phyloP scores from a whole-genome alignment of 2,113 vertebrate species.

The Rhinolophus ferrumequinum region DNA sequence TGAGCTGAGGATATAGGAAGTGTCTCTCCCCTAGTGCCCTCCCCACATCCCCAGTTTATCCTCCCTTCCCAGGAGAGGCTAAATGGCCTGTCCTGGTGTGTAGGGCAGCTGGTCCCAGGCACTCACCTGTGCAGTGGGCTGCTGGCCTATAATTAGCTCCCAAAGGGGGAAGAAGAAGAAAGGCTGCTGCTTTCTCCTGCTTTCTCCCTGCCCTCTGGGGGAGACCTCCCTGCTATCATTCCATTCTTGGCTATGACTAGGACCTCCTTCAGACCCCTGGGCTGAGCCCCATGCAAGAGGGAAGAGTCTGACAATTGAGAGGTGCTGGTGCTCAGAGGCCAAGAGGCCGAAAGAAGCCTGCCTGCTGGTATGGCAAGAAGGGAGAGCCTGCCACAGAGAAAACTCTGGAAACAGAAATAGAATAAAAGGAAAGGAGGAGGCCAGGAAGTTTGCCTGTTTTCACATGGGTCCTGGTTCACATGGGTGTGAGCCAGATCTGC shows the following conservation, averaged over 20 bases:
- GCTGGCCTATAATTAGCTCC: conserved; percentile 61
- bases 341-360: background rate
- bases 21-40: conserved; percentile 34
- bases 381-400: conserved; percentile 47
- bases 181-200: background rate
- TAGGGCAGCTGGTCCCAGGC: background rate
- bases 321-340: background rate
- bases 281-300: background rate
- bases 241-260: background rate
- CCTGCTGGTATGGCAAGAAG: conserved; percentile 21
- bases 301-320: conserved; percentile 4
- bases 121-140: conserved; percentile 64
- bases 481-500: conserved; percentile 17
- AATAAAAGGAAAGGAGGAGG: conserved; percentile 72
- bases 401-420: conserved; percentile 69
- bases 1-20: conserved; percentile 58
- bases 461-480: background rate
- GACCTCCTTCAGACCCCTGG: background rate
- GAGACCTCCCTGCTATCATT: background rate
- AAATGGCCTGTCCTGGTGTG: background rate
- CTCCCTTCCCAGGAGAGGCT: conserved; percentile 28
- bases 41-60: background rate
- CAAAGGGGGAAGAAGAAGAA: background rate
- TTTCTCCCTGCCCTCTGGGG: conserved; percentile 29
- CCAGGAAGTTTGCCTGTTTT: conserved; percentile 57